A percentile compares a stretch with the other conserved stretches of the same genome.
phyloP scores from a whole-genome alignment of 1,140 invertebrate genomes.

The Papilio polytes region DNA sequence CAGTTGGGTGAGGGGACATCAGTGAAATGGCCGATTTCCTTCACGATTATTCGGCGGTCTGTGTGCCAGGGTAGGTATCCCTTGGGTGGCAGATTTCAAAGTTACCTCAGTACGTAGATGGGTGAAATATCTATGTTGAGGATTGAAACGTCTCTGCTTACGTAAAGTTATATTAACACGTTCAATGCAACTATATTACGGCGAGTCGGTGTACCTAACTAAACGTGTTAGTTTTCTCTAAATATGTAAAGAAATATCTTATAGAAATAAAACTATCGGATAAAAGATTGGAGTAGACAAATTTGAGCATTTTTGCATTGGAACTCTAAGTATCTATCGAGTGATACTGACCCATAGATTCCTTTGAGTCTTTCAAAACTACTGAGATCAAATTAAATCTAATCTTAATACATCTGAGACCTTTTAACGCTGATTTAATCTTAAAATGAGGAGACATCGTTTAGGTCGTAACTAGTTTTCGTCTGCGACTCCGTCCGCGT shows the following conservation, averaged over 20 bases:
- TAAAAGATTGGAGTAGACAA: background rate
- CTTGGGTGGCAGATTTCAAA: constrained; percentile 43
- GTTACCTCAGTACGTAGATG: background rate
- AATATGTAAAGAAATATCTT: background rate
- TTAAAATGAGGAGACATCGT: too few relatives aligned
- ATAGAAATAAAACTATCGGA: background rate
- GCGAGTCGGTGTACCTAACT: background rate
- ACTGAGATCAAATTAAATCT: background rate
- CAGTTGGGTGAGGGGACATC: constrained; percentile 56
- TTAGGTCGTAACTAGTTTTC: too few relatives aligned
- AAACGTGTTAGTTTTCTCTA: background rate
- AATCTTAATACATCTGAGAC: too few relatives aligned
- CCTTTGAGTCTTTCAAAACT: background rate
- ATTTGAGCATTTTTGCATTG: background rate
- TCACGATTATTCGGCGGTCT: constrained; percentile 61
- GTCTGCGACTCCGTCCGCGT: too few relatives aligned
- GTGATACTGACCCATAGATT: background rate
- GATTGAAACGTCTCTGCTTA: constrained; percentile 21
- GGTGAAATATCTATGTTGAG: background rate
- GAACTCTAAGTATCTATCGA: background rate
- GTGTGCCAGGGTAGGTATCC: constrained; percentile 44
- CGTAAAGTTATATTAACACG: background rate
- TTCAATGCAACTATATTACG: background rate
- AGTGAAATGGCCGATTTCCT: constrained; percentile 74
- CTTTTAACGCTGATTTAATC: too few relatives aligned